Conservation (phyloP, 2,113 vertebrate genomes). For the Aleadryas rufinucha region DNA sequence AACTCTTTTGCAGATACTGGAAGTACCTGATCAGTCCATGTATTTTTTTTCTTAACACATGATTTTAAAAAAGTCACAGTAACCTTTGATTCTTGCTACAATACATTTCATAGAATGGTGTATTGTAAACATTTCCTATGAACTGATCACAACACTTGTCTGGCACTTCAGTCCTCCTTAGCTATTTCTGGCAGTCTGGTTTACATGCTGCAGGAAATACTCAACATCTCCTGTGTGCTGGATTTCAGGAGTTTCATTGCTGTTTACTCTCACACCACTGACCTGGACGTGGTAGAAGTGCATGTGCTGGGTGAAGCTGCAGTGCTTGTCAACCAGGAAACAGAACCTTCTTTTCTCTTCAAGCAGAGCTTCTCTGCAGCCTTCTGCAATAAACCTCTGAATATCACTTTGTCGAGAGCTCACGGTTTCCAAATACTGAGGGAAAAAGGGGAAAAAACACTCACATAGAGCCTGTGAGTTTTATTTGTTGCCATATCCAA, state of each 20-base stretch:
- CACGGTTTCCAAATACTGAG: constrained; percentile 87
- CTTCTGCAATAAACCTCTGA: constrained; percentile 92
- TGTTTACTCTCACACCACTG: background rate
- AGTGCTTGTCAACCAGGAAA: constrained; percentile 97
- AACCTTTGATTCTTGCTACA: background rate
- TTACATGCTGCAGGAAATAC: background rate
- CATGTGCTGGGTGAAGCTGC: constrained; percentile 84
- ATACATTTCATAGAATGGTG: background rate
- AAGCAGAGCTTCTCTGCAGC: constrained; percentile 90
- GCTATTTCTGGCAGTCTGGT: background rate
- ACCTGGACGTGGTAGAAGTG: constrained; percentile 87
- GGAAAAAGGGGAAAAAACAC: background rate
- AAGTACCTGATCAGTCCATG: background rate
- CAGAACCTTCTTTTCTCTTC: constrained; percentile 97
- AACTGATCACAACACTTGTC: background rate
- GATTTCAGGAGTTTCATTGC: background rate
- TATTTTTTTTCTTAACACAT: background rate
- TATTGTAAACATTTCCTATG: background rate
- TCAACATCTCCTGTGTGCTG: background rate
- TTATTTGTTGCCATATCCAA: background rate
- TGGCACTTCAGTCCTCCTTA: background rate
- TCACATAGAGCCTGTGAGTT: background rate
- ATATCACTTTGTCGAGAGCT: constrained; percentile 90
- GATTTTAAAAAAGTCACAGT: background rate
- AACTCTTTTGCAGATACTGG: background rate